phyloP scores from a whole-genome alignment of 2,113 vertebrate species.

The Ceuthmochares aereus region DNA sequence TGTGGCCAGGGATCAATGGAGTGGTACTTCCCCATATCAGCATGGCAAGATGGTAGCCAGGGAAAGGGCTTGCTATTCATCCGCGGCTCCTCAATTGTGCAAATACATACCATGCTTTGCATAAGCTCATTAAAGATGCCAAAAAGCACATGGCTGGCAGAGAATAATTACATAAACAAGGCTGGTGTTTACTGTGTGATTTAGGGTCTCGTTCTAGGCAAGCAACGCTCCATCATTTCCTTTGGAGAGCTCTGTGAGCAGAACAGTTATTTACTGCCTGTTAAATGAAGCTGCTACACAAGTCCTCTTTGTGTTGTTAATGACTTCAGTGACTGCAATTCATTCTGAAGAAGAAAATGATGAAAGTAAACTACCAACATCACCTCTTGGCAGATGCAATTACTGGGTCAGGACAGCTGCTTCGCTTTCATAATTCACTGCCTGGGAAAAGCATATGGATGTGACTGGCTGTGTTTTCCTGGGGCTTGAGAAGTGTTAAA shows the following conservation, averaged over 20 bases:
- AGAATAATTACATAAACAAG: background rate
- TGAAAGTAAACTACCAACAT: background rate
- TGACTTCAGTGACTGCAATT: background rate
- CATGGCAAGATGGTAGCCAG: background rate
- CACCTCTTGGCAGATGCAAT: background rate
- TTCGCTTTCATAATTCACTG: background rate
- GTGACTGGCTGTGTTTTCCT: accelerated
- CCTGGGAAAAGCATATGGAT: background rate
- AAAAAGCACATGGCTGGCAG: background rate
- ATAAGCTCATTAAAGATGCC: background rate
- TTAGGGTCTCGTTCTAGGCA: background rate
- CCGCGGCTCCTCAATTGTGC: accelerated
- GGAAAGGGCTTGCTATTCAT: background rate
- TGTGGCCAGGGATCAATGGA: background rate
- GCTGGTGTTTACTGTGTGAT: background rate
- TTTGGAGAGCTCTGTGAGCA: background rate
- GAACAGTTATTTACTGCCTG: background rate
- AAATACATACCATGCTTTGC: accelerated
- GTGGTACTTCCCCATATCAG: background rate
- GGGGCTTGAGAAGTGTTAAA: background rate
- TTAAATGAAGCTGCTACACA: background rate
- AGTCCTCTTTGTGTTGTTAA: background rate
- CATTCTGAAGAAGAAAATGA: background rate
- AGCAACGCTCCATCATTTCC: background rate
- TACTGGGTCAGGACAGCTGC: background rate